Evolutionary conservation across 1,140 invertebrate species (phyloP), one percentile per base, ranked within the genome.

Genomic region (Argopecten irradians): DNA sequence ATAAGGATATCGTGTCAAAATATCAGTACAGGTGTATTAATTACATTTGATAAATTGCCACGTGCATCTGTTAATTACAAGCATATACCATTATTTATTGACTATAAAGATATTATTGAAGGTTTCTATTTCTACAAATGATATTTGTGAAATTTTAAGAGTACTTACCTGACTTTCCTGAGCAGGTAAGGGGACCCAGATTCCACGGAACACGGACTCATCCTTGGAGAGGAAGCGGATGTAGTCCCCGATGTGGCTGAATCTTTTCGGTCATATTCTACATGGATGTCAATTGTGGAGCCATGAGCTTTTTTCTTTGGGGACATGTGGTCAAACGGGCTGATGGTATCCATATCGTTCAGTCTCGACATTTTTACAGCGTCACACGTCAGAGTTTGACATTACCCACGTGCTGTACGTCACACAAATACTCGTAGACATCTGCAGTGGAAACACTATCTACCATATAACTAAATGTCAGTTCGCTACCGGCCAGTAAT

Each of bases 161-260:
- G 8, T 71, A 46, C 86, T 33, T 83, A 87, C 86, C 86, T 87
- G 39, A 87, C 83, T 87, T 83, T 87, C 8, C 86, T 84, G 22
- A 87, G 22, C 14, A 87, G 86, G 33, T 87, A 87, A 0, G 86
- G 86, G 14, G 86, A 87, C 28, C 82, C 84, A 0, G 86, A 87
- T 46, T 87, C 86, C 19, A 83, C 86, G n/a, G 86, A 87, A 28
- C 82, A 87, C 14, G 86, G 86, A 34, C 86, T 87, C 33, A 87
- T 41, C 84, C 86, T 39, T 87, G 86, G 86, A 33, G 86, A 87
- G 34, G 86, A 87, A 71, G 55, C 55, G 55, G 55, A 71, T 71
- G 55, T 71, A 3, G 55, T 71, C 5, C 55, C 55, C 28, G 55
- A 71, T 71, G 55, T 71, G 55, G 55, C 55, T 2, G 55, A 71